Conservation (phyloP, 2,113 vertebrate genomes). For the Dasyurus viverrinus region DNA sequence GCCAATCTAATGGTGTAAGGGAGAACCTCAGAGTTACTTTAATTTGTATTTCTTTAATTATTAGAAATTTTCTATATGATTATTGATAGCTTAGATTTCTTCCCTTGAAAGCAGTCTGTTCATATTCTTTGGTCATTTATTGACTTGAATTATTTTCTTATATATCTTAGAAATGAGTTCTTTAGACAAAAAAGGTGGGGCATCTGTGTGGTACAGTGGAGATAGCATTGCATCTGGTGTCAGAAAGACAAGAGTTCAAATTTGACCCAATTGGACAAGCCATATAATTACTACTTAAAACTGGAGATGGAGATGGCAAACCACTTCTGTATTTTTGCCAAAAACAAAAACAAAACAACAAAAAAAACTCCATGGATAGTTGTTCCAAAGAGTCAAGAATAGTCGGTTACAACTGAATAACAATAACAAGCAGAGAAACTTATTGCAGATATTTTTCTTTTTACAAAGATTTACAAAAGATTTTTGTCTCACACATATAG, state of each 20-base stretch:
- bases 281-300: neutral
- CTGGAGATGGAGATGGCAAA: neutral
- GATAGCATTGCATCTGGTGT: neutral
- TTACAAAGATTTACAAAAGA: too few relatives aligned
- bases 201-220: neutral
- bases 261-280: neutral
- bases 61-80: neutral
- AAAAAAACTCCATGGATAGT: neutral
- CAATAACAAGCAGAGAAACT: neutral
- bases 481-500: too few relatives aligned
- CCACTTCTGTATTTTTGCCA: neutral
- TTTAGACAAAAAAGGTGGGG: neutral
- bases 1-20: neutral
- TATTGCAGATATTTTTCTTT: neutral
- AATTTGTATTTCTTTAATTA: neutral
- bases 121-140: neutral
- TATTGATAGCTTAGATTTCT: neutral
- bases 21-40: neutral
- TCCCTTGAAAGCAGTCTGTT: too few relatives aligned
- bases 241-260: neutral
- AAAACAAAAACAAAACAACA: too few relatives aligned
- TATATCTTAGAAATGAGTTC: neutral
- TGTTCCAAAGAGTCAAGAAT: neutral
- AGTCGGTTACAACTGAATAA: neutral
- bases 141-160: neutral